Percentiles rank a stretch among this genome's conserved stretches.
Evolutionary conservation across 2,888 invertebrate species (phyloP).

Genomic region (Tortricodes alternella): DNA sequence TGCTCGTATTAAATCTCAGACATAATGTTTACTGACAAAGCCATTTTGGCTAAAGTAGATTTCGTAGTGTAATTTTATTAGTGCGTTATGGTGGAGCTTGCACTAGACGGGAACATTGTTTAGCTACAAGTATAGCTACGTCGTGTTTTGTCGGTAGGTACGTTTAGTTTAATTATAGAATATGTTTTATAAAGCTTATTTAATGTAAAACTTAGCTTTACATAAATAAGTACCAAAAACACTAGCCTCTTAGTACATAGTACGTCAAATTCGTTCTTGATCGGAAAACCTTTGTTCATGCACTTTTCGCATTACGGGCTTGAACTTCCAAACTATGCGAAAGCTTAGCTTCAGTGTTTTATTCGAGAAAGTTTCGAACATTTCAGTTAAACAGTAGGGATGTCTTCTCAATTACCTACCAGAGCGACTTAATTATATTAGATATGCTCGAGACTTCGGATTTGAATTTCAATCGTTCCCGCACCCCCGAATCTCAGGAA

Average conservation of each 20-base stretch:
- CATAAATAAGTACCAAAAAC: too few relatives aligned
- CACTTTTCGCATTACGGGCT: not conserved
- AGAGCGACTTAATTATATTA: constrained; percentile 73
- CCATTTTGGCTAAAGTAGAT: constrained; percentile 44
- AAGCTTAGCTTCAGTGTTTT: constrained; percentile 23
- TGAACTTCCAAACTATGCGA: not conserved
- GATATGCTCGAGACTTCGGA: constrained; percentile 65
- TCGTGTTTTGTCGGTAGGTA: not conserved
- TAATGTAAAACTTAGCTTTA: too few relatives aligned
- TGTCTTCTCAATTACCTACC: constrained; percentile 76
- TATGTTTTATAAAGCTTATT: too few relatives aligned
- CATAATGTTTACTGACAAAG: constrained; percentile 54
- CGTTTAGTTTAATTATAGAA: not conserved
- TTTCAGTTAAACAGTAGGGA: constrained; percentile 50
- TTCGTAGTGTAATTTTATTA: constrained; percentile 45
- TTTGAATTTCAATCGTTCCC: constrained; percentile 74
- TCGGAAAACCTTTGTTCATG: too few relatives aligned
- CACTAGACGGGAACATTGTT: constrained; percentile 4
- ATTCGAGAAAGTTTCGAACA: constrained; percentile 39
- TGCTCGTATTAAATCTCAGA: constrained; percentile 39
- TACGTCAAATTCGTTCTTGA: too few relatives aligned
- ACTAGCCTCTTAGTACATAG: too few relatives aligned
- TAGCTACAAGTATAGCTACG: not conserved
- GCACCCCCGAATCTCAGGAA: constrained; percentile 51
- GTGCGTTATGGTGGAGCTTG: constrained; percentile 16